Percentiles rank a stretch among this genome's conserved stretches.
Evolutionary conservation across 1,140 invertebrate species (phyloP).

Genomic region (Aphelinus certus): DNA sequence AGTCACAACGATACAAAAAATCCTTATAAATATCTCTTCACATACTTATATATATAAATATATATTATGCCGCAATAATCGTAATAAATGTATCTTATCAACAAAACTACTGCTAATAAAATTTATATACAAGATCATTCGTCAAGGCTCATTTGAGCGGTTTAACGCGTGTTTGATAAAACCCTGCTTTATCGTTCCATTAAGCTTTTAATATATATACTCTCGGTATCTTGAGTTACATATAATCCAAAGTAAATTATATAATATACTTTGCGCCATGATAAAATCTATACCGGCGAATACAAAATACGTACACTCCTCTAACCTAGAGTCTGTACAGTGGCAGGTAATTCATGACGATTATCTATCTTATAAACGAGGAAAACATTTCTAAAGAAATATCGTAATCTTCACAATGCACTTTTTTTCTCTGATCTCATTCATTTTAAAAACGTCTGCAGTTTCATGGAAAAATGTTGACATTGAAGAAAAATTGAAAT

Average conservation of each 20-base stretch:
- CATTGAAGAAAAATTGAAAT: too few relatives aligned
- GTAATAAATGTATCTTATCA: background rate
- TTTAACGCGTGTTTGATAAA: conserved; percentile 8
- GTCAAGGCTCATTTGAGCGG: background rate
- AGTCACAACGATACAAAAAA: conserved; percentile 33
- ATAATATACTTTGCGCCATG: background rate
- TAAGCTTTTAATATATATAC: background rate
- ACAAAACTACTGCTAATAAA: conserved; percentile 11
- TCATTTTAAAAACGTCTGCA: too few relatives aligned
- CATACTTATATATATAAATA: background rate
- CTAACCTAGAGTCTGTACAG: conserved; percentile 23
- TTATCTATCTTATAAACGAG: too few relatives aligned
- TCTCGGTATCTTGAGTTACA: background rate
- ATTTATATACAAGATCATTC: conserved; percentile 6
- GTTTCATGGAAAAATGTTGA: too few relatives aligned
- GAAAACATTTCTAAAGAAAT: too few relatives aligned
- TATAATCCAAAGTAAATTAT: background rate
- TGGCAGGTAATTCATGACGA: conserved; percentile 4
- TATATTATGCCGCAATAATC: background rate
- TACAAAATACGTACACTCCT: background rate
- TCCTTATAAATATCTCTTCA: background rate
- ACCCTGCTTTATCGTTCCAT: conserved; percentile 9
- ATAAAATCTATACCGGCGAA: conserved; percentile 9
- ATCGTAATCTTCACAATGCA: too few relatives aligned
- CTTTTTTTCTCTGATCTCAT: too few relatives aligned